These are phyloP conservation scores for Vandiemenella viatica DNA, from an alignment of 2,888 invertebrate species.

Conservation along the genomic window DNA sequence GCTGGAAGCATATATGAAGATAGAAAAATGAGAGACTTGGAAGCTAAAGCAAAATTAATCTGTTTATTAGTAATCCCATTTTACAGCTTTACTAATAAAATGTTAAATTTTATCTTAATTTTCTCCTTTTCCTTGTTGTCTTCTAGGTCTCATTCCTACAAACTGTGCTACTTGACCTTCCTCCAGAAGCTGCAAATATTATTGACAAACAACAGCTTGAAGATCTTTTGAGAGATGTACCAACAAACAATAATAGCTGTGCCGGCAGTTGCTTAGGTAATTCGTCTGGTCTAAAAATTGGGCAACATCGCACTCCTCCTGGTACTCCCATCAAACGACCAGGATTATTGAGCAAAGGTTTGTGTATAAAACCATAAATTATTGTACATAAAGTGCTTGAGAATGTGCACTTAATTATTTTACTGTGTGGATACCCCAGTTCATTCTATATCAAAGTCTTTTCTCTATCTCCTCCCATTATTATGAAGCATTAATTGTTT, in stretches of 20 bases:
- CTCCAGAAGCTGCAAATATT: constrained; percentile 15
- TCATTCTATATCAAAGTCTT: too few species aligned
- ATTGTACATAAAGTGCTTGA: neutral
- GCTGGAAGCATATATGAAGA: too few species aligned
- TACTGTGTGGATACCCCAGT: too few species aligned
- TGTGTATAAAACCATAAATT: neutral
- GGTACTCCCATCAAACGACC: constrained; percentile 25
- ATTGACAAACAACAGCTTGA: constrained; percentile 27
- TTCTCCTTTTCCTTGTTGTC: too few species aligned
- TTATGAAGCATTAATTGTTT: too few species aligned
- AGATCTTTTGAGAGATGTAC: constrained; percentile 26
- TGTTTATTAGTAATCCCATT: too few species aligned
- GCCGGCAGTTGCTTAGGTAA: constrained; percentile 4
- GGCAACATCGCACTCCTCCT: constrained; percentile 17
- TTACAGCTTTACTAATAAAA: too few species aligned
- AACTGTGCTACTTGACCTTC: constrained; percentile 20
- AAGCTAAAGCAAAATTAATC: too few species aligned
- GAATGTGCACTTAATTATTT: too few species aligned
- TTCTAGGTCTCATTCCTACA: constrained; percentile 28
- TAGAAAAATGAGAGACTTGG: too few species aligned
- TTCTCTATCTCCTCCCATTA: too few species aligned
- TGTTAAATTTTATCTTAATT: too few species aligned
- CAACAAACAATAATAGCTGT: constrained; percentile 16
- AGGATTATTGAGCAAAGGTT: constrained; percentile 30
- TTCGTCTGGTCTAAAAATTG: constrained; percentile 1